Evolutionary conservation across 2,797 vertebrate genomes (phyloP), one percentile per base, ranked within the genome.

Genomic region (Rhinatrema bivittatum): DNA sequence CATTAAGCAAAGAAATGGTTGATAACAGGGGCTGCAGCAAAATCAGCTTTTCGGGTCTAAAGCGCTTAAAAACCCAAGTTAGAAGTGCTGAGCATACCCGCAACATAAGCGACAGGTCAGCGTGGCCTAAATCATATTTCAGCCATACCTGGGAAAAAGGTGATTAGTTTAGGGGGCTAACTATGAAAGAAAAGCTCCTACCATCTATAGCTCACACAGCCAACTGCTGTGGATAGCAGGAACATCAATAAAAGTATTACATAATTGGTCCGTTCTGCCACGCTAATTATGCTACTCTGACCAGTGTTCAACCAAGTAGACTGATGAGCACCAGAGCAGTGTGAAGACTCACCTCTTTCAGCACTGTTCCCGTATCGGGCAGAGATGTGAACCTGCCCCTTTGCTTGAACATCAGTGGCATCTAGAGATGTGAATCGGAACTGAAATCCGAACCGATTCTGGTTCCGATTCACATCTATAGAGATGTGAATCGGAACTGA

Each of bases 31-130:
- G 20, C 5, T 36, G 46, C 45, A 36, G 51, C 43, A 32, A 24
- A n/a, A 20, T 3, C 44, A 49, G 56, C 56, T 53, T 36, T 42
- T 41, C 40, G 27, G 53, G 38, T 36, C 29, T 34, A 36, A 42
- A 54, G 20, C 32, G 65, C 44, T 48, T 50, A 21, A 32, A 56
- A 69, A 50, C 32, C 38, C 19, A 36, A 63, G 41, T 51, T 63
- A 65, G 21, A 46, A 36, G 30, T 2, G 41, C 46, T 56, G 42
- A 39, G 44, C 28, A 24, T 42, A 42, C 32, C 53, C 52, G 18
- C n/a, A 37, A 32, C 5, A 16, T 25, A 36, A 10, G 30, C 50
- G 68, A 78, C 32, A 76, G 72, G 80, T 76, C 41, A 36, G 41
- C 9, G 2, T n/a, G 49, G 29, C 25, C 14, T 6, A 7, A 41